A percentile compares a stretch with the other conserved stretches of the same genome.
These are phyloP conservation scores for Chelonus formosanus DNA, from an alignment of 2,888 invertebrate species.

Conservation along the genomic window DNA sequence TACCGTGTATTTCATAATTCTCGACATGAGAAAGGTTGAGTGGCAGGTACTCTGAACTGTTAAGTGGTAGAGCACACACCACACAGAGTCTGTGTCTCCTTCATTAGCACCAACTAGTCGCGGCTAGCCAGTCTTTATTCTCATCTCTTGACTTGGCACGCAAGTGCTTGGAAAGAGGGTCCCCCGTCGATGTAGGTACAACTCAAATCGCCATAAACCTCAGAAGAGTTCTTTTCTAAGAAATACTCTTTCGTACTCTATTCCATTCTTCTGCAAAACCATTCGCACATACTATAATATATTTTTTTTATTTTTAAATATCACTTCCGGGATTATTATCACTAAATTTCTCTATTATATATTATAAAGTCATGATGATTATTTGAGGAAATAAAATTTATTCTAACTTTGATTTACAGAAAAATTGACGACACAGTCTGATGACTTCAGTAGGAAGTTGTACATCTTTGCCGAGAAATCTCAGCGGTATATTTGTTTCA, in stretches of 20 bases:
- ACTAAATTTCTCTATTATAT: no score
- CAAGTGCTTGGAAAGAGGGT: slow-evolving; percentile 35
- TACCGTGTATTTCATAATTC: slow-evolving; percentile 1
- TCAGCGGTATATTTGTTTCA: slow-evolving; percentile 81
- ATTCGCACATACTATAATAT: slow-evolving; percentile 10
- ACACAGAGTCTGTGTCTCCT: slow-evolving; percentile 58
- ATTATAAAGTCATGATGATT: no score
- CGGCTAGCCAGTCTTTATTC: slow-evolving; percentile 47
- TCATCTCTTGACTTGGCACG: slow-evolving; percentile 37
- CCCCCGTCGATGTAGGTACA: slow-evolving; percentile 50
- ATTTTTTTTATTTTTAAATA: neutral
- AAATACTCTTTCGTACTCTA: slow-evolving; percentile 40
- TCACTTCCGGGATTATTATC: no score
- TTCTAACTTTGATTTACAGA: slow-evolving; percentile 67
- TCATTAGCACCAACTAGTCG: slow-evolving; percentile 61
- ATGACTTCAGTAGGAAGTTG: slow-evolving; percentile 70
- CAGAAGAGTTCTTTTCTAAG: slow-evolving; percentile 51
- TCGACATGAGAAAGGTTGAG: slow-evolving; percentile 16
- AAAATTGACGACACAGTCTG: slow-evolving; percentile 74
- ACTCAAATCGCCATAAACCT: slow-evolving; percentile 55
- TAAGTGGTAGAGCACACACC: slow-evolving; percentile 62
- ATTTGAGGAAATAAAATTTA: no score
- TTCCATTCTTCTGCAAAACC: neutral
- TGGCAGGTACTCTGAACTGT: slow-evolving; percentile 49
- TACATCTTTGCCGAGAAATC: slow-evolving; percentile 77